Evolutionary conservation across 2,113 vertebrate species (phyloP).

Genomic region (Panurus biarmicus): DNA sequence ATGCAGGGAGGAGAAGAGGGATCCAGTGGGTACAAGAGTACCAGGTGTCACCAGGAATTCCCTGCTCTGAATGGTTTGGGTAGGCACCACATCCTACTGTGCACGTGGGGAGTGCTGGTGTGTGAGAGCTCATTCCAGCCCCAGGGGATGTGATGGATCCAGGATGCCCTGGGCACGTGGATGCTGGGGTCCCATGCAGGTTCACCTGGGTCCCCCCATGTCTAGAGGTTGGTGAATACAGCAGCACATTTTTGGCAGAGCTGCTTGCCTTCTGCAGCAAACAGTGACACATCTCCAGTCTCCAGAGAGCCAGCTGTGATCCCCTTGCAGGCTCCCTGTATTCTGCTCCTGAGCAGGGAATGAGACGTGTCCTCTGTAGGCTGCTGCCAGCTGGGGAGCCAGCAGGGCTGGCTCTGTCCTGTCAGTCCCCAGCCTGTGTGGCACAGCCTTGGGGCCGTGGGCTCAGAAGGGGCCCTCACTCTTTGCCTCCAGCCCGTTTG

Average conservation of each 20-base stretch:
- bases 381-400: background rate
- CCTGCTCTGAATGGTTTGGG: rapidly evolving
- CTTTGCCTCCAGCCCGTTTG: background rate
- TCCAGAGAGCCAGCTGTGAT: background rate
- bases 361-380: rapidly evolving
- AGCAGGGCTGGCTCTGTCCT: background rate
- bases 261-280: background rate
- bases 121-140: background rate
- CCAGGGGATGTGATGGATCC: background rate
- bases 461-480: background rate
- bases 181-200: background rate
- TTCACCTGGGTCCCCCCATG: background rate
- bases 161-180: rapidly evolving
- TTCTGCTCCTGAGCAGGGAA: background rate
- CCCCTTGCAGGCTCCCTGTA: background rate
- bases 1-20: background rate
- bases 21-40: background rate
- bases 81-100: rapidly evolving
- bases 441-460: rapidly evolving
- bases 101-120: rapidly evolving
- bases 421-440: background rate
- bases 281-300: background rate
- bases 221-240: background rate
- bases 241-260: background rate
- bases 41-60: background rate